phyloP scores from a whole-genome alignment of 2,888 invertebrate genomes.

The Galerucella nymphaeae region DNA sequence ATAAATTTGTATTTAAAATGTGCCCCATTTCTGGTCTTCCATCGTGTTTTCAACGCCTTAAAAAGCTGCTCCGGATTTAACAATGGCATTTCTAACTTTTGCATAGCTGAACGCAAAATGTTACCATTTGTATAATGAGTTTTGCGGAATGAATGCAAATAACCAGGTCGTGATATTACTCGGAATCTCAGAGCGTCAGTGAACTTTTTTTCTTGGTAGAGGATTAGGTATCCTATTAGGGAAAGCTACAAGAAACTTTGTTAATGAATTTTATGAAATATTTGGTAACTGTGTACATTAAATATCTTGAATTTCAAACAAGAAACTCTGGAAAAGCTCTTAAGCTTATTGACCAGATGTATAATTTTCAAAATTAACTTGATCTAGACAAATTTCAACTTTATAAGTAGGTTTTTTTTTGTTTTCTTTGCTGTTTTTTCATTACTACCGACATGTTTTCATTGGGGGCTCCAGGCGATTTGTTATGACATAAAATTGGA shows the following conservation, averaged over 20 bases:
- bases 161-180: constrained; percentile 36
- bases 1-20: constrained; percentile 47
- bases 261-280: constrained; percentile 7
- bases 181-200: constrained; percentile 21
- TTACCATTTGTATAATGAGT: constrained; percentile 48
- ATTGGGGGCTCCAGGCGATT: too few species aligned
- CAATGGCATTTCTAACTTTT: constrained; percentile 46
- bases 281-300: neutral
- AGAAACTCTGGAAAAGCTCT: neutral
- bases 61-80: constrained; percentile 45
- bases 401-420: too few species aligned
- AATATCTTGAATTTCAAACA: neutral
- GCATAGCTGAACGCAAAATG: constrained; percentile 45
- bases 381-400: too few species aligned
- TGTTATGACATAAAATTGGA: too few species aligned
- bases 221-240: constrained; percentile 21
- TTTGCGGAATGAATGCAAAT: constrained; percentile 47
- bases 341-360: neutral
- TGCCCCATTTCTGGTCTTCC: constrained; percentile 38
- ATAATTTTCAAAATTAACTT: neutral
- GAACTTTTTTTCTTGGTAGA: constrained; percentile 14
- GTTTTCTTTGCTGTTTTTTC: too few species aligned
- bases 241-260: constrained; percentile 16
- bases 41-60: constrained; percentile 33
- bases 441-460: too few species aligned